Evolutionary conservation across 1,140 invertebrate genomes (phyloP), one percentile per base, ranked within the genome.

Genomic region (Aphelenchoides avenae): DNA sequence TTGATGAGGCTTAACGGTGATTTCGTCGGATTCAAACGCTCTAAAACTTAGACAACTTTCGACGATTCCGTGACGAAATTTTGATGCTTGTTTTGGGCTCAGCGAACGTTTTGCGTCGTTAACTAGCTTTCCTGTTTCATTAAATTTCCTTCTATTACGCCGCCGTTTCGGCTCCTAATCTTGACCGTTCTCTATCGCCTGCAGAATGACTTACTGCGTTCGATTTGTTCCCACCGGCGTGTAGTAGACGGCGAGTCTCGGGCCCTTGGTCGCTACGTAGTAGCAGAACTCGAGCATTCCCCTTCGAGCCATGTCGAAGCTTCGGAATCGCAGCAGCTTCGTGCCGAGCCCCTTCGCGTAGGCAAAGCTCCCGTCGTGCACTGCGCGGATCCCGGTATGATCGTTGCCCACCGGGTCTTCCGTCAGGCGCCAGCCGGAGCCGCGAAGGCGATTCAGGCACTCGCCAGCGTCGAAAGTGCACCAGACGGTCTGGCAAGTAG

Each of bases 261-360:
- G 46, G 15, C 37, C 54, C 11, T 61, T 30, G 7, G n/a, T 42
- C 13, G 61, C 36, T 6, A 54, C 31, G 37, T 59, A 70, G 31
- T 57, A 63, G 37, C 67, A 70, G 36, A 70, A 70, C 24, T 68
- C 65, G 5, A 70, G 37, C 1, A 54, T 41, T 33, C 50, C 50
- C 31, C 63, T 52, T 40, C 68, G 41, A 15, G 50, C 30, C 3
- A 70, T 42, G 9, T 33, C 27, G 34, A 70, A 52, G 22, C 54
- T 55, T 13, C 18, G 29, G 27, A 1, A 34, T 34, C 9, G 42
- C 41, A 22, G 53, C 49, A 11, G 57, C 68, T 18, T 52, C 47
- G 3, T n/a, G n/a, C n/a, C n/a, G n/a, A n/a, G n/a, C n/a, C 68
- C 67, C 34, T 63, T 57, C 1, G 46, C 46, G 51, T 67, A 70